Evolutionary conservation across 1,140 invertebrate genomes (phyloP), one percentile per base, ranked within the genome.

Genomic region (Ceratoteleas bidentatus): DNA sequence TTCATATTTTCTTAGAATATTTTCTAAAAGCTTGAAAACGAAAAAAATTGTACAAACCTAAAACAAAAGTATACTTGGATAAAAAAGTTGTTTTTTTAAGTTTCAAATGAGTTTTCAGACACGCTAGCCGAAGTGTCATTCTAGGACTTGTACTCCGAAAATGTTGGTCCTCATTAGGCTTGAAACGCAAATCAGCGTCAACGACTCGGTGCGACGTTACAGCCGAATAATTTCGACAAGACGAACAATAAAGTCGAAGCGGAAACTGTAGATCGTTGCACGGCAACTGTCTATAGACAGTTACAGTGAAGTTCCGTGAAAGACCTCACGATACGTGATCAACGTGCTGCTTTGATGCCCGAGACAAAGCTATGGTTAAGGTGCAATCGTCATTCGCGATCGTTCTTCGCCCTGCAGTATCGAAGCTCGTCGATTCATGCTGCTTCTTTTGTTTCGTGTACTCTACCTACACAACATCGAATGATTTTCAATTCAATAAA

Each of bases 321-420:
- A 74, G 78, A 74, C 70, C 11, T 53, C 45, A 64, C 57, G 53
- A 69, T 80, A 80, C 78, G 78, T 81, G 78, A 65, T 65, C 47
- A 70, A 81, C 64, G 77, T 73, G 38, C 56, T 47, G 78, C 70
- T 61, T 73, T 66, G 69, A 72, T 53, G 77, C 56, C 47, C 64
- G 14, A 64, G 52, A 68, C 56, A 72, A 75, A 53, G 70, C 66
- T 72, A 65, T 47, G 61, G 58, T 78, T 64, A 43, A 81, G 78
- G 72, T 70, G 77, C 74, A 84, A 81, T 84, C 78, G 81, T 78
- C 84, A 73, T 76, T n/a, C 38, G 76, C 79, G 83, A 86, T 86
- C 79, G 70, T 43, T 64, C 24, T 38, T 54, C 80, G 62, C 54
- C 50, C 56, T 50, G 56, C 52, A 69, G 14, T 36, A 74, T 73